Base-by-base conservation (phyloP, 37 sponge, comb jelly and placozoan genomes). In the Hormiphora californensis region DNA sequence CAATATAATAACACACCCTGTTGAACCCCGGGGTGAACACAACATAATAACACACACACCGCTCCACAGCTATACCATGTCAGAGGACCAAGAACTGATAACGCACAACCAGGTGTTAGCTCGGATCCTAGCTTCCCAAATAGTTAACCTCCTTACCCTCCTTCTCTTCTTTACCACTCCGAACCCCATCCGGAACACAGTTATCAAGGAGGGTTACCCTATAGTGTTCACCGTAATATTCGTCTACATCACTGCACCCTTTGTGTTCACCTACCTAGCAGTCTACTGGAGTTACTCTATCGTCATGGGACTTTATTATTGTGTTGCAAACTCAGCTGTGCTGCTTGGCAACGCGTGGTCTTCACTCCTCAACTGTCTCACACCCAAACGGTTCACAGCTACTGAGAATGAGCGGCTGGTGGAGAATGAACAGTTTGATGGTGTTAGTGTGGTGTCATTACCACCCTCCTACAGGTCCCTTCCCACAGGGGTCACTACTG, bases 401-500 rank as follows among this genome's bases (percentile, higher is more conserved):
- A 49, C 12, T 17, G 9, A 49, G 53, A 49, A 49, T 49, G 53
- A 49, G 53, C 12, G 15, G 15, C 9, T 9, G 9, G 53, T 9
- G 53, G 12, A 49, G 53, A 15, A 49, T 17, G 53, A 49, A 4
- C 37, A 7, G 34, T 35, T 36, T 65, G 67, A 41, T 33, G 38
- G 9, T 7, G 7, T 65, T 36, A 36, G 38, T 21, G 46, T 33
- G 5, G 27, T 15, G 3, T 57, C 61, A 28, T 4, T 12, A 19
- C 81, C 81, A 0, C 81, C 81, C 1, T 73, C 81, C 81, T 73
- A 73, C 81, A 73, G 81, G 3, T 39, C 81, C 44, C 81, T 73
- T 1, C 81, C 81, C 21, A 43, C 81, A 4, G 40, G 43, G 46
- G 19, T 15, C 35, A 43, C 81, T 4, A 21, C 44, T 1, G 61